phyloP scores from a whole-genome alignment of 2,113 vertebrate genomes.

The Platichthys stellatus region DNA sequence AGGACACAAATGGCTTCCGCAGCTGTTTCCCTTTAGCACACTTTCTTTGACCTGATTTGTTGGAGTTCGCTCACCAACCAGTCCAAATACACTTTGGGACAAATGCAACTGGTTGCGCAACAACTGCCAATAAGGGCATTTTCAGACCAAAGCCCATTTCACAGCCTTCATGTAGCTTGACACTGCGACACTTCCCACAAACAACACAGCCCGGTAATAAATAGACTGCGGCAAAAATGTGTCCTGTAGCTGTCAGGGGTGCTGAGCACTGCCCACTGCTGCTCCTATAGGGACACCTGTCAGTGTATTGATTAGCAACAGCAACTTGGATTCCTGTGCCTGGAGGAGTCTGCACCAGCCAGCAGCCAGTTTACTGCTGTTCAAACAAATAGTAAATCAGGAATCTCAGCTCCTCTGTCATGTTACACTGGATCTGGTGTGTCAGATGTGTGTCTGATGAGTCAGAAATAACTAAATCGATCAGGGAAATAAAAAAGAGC shows the following conservation, averaged over 20 bases:
- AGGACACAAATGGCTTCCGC: background rate
- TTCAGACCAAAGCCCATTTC: background rate
- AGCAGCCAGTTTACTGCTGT: conserved; percentile 54
- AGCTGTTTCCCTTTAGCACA: background rate
- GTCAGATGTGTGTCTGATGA: too few species aligned
- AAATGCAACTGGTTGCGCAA: background rate
- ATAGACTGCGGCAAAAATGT: conserved; percentile 14
- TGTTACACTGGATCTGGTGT: background rate
- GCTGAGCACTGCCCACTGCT: conserved; percentile 37
- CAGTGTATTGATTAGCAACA: conserved; percentile 63
- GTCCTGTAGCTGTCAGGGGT: conserved; percentile 16
- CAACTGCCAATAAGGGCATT: background rate
- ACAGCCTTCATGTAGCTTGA: background rate
- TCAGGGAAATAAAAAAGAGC: too few species aligned
- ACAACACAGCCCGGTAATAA: conserved; percentile 2
- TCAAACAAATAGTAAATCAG: conserved; percentile 70
- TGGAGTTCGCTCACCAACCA: too few species aligned
- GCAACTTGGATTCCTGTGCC: conserved; percentile 50
- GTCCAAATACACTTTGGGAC: too few species aligned
- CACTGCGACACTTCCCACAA: background rate
- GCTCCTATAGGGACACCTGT: conserved; percentile 30
- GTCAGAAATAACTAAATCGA: too few species aligned
- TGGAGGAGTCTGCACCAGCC: conserved; percentile 17
- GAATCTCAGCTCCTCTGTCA: background rate
- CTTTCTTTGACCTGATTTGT: background rate